Base-by-base conservation (phyloP, 2,113 vertebrate species). In the Carassius auratus region DNA sequence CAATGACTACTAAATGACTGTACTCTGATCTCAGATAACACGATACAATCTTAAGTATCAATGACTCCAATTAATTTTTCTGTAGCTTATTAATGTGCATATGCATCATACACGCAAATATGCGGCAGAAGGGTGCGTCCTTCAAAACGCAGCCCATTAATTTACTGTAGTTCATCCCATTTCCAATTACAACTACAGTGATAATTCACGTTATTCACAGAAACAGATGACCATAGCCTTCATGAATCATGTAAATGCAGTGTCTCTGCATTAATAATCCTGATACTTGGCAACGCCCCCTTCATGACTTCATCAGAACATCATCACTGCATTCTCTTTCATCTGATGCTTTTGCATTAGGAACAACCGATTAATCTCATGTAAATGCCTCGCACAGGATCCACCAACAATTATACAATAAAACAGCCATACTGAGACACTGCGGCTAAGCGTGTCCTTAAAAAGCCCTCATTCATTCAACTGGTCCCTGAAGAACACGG, bases 381-480 rank as follows among this genome's bases (percentile, higher is more conserved):
- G 5, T 21, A 13, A 8, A 30, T n/a, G 5, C 33, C 50, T 17
- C 42, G 33, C 1, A 78, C 5, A 23, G 26, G 5, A 68, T 19
- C 48, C 74, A 77, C 10, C 10, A 8, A 68, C 30, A 59, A 10
- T n/a, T 62, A 9, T 8, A 61, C 76, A 61, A 38, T 12, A 52
- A 23, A 42, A 3, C 13, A 33, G 19, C 62, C 17, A n/a, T n/a
- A 69, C 4, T 69, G 80, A 33, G 80, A 26, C 9, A 21, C 14
- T 8, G 30, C 33, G 19, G 55, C 76, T 33, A 59, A 5, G 23
- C 1, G 42, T 68, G 61, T 83, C 81, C 81, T 83, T 21, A 38
- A 33, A n/a, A 8, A 79, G 21, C 62, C 45, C 52, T 76, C 3
- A 84, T 85, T 85, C 68, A 87, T 87, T 85, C 69, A 87, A 87